Base-by-base conservation (phyloP, 2,113 vertebrate species). In the Tragulus kanchil region DNA sequence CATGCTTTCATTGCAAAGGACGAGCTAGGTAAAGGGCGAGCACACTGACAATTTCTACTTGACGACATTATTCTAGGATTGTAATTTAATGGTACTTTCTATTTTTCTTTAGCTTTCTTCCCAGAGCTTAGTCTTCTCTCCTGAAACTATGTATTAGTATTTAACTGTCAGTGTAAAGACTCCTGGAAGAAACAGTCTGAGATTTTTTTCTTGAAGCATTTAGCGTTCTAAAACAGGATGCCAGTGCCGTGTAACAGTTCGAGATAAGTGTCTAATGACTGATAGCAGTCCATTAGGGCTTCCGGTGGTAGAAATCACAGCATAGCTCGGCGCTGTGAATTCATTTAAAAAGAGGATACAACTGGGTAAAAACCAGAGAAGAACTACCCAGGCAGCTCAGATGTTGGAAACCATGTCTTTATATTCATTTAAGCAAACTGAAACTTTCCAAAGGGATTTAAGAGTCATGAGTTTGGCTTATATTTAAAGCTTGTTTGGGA, bases 381-480 rank as follows among this genome's bases (percentile, higher is more conserved):
- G 23, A 62, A 23, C 58, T 25, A 45, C 11, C n/a, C n/a, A 90
- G 36, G n/a, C 4, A 23, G 85, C 15, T 14, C 28, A 61, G 36
- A 78, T 13, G 56, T 77, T 9, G 9, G n/a, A 2, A 11, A 10
- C 25, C 48, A 2, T 7, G 9, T 77, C 45, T 85, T 71, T 52
- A 82, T 15, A 17, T 58, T 71, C 52, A 73, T 59, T 83, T 48
- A 90, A 69, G 10, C 12, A 28, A 67, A 61, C n/a, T 12, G 9
- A 90, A 93, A 89, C 42, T 67, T 78, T 82, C 77, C 14, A 31
- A 82, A 90, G n/a, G 25, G 21, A 96, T 26, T 75, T 42, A 58
- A 17, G 28, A 88, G 77, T 54, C n/a, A 36, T 9, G 28, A 92
- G 28, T 85, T 75, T 97, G 31, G 65, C 54, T 93, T 59, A 23